phyloP scores from a whole-genome alignment of 53 echinoderm and acorn worm species.

The Arbacia lixula region DNA sequence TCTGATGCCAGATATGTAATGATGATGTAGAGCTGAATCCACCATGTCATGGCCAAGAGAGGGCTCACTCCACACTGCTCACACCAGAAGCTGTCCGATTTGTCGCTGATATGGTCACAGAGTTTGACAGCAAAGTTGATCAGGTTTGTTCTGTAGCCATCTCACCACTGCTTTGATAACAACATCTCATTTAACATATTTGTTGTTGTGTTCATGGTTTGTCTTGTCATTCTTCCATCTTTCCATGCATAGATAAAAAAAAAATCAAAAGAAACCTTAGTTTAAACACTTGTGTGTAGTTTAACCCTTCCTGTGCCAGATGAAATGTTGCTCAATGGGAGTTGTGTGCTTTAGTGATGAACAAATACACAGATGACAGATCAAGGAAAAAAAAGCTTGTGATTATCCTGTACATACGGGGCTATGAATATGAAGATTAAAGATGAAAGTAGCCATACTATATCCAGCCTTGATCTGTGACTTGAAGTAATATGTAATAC shows the following conservation, averaged over 20 bases:
- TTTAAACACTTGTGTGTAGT: too few relatives aligned
- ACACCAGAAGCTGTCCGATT: slow-evolving; percentile 30
- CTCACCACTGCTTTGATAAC: background rate
- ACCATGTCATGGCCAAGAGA: slow-evolving; percentile 12
- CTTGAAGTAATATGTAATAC: too few relatives aligned
- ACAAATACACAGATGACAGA: too few relatives aligned
- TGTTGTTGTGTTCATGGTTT: background rate
- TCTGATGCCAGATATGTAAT: background rate
- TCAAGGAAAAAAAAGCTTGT: too few relatives aligned
- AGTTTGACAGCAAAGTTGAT: slow-evolving; percentile 38
- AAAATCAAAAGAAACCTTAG: background rate
- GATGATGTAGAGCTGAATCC: slow-evolving; percentile 30
- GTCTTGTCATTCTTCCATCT: background rate
- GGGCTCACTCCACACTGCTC: slow-evolving; percentile 28
- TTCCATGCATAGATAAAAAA: background rate
- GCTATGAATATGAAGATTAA: too few relatives aligned
- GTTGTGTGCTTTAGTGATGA: too few relatives aligned
- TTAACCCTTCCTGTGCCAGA: too few relatives aligned
- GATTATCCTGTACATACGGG: too few relatives aligned
- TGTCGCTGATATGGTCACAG: slow-evolving; percentile 33
- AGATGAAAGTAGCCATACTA: too few relatives aligned
- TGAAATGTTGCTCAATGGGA: too few relatives aligned
- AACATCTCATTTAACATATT: too few relatives aligned
- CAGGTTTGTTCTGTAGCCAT: slow-evolving; percentile 21
- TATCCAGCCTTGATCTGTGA: too few relatives aligned